Conservation (phyloP, 2,888 invertebrate species). For the Eristalinus aeneus region DNA sequence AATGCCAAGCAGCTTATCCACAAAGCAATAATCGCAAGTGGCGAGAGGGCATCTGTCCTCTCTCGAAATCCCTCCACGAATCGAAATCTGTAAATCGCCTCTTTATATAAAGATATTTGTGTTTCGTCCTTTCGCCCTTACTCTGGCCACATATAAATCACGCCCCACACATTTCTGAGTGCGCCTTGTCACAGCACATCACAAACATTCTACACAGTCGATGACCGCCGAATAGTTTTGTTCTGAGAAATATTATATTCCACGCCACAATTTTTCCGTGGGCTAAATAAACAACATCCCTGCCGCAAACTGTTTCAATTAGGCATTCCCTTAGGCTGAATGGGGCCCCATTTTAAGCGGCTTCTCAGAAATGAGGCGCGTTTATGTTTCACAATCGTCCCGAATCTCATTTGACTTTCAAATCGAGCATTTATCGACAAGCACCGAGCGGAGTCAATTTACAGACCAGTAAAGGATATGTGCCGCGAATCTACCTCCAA, state of each 20-base stretch:
- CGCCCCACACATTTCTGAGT: neutral
- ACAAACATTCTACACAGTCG: neutral
- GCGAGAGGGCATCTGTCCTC: neutral
- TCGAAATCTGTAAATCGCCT: neutral
- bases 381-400: neutral
- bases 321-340: neutral
- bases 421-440: conserved; percentile 13
- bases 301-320: neutral
- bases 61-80: neutral
- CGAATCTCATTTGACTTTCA: conserved; percentile 30
- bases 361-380: neutral
- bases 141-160: neutral
- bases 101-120: neutral
- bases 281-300: neutral
- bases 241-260: neutral
- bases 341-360: neutral
- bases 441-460: neutral
- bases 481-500: neutral
- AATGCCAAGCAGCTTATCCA: neutral
- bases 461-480: neutral
- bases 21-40: neutral
- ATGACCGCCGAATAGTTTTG: neutral
- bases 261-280: neutral
- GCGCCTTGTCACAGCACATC: neutral
- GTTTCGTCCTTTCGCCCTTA: neutral